These are phyloP conservation scores for Geotrupes spiniger DNA, from an alignment of 2,888 invertebrate species.

Conservation along the genomic window DNA sequence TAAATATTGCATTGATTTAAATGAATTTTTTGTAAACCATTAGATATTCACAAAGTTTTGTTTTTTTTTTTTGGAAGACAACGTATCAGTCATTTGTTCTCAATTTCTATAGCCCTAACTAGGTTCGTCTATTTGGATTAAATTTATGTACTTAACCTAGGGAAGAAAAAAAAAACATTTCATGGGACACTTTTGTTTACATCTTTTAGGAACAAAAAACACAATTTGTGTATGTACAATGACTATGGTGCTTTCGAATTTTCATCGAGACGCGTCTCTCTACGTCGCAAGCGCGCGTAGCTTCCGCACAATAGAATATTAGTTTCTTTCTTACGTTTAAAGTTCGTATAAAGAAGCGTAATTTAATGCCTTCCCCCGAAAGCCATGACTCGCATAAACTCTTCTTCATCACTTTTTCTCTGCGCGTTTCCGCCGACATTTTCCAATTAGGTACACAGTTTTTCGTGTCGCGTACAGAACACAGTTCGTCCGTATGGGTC, in stretches of 20 bases:
- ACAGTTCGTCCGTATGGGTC: no score
- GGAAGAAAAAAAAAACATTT: no score
- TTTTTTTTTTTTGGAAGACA: constrained; percentile 15
- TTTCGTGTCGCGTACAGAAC: not conserved
- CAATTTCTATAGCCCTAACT: not conserved
- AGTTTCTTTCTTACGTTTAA: constrained; percentile 5
- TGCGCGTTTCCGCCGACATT: constrained; percentile 11
- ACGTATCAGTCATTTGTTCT: constrained; percentile 15
- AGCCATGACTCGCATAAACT: constrained; percentile 30
- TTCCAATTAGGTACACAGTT: constrained; percentile 9
- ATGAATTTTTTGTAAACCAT: constrained; percentile 1
- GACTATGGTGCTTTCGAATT: constrained; percentile 11
- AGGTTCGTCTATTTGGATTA: not conserved
- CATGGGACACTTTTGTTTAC: constrained; percentile 30
- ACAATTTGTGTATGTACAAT: constrained; percentile 23
- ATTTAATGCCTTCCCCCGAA: constrained; percentile 50
- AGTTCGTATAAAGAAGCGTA: constrained; percentile 44
- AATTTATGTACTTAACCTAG: constrained; percentile 9
- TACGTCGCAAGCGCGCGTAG: not conserved
- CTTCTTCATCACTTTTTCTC: constrained; percentile 20
- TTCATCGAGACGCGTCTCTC: constrained; percentile 1
- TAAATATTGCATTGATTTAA: constrained; percentile 13
- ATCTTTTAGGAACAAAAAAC: constrained; percentile 30
- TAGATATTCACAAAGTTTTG: not conserved
- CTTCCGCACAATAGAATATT: not conserved